Evolutionary conservation across 35 echinoderm and acorn worm species (phyloP).

Genomic region (Anneissia japonica): DNA sequence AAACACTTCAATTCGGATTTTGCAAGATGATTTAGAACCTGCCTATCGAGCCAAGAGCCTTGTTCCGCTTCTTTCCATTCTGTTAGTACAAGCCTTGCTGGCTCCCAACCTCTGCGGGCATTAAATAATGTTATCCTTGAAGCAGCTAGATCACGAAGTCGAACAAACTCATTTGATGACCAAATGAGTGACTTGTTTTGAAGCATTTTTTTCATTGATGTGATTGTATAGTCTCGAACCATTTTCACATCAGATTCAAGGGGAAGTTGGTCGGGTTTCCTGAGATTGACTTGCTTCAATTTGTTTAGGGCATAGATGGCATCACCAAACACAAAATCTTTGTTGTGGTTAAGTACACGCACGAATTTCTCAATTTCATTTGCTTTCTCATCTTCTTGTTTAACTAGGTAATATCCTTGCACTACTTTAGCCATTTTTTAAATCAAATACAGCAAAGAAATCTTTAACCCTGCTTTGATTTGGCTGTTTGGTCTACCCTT

Average conservation of each 20-base stretch:
- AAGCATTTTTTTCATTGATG: no score
- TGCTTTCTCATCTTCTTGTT: not conserved
- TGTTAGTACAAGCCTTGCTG: conserved; percentile 24
- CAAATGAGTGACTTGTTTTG: not conserved
- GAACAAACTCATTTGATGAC: conserved; percentile 31
- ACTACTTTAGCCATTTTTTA: not conserved
- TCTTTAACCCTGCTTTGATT: not conserved
- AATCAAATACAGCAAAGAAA: not conserved
- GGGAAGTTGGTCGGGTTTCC: no score
- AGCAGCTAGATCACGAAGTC: conserved; percentile 36
- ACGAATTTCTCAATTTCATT: not conserved
- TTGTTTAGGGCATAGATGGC: not conserved
- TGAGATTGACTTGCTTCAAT: not conserved
- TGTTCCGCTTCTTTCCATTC: conserved; percentile 54
- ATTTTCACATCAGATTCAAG: no score
- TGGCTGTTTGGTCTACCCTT: not conserved
- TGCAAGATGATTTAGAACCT: conserved; percentile 5
- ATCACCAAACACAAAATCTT: not conserved
- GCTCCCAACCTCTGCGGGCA: conserved; percentile 60
- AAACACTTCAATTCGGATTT: not conserved
- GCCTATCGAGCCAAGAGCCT: conserved; percentile 47
- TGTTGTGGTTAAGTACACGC: not conserved
- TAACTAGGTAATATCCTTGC: not conserved
- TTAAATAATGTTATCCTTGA: conserved; percentile 64
- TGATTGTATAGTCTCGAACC: no score